Conservation (phyloP, 2,888 invertebrate genomes). For the Drosophila melanosoma region DNA sequence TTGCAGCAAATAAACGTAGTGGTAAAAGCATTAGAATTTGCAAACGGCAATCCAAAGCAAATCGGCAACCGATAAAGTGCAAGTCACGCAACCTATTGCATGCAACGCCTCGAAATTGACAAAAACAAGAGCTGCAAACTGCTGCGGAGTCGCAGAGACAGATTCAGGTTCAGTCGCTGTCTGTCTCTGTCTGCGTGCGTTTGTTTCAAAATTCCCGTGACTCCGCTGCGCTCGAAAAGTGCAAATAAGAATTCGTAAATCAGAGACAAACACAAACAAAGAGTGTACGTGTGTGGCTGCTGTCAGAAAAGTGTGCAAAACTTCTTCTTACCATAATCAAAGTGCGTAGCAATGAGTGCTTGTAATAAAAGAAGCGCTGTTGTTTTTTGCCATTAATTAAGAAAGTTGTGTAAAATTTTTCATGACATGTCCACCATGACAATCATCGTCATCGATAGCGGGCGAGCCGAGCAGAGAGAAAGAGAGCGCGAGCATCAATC, state of each 20-base stretch:
- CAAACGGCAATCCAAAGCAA: constrained; percentile 1
- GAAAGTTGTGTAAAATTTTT: constrained; percentile 80
- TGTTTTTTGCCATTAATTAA: constrained; percentile 71
- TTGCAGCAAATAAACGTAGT: constrained; percentile 36
- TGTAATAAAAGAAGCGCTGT: constrained; percentile 28
- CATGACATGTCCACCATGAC: constrained; percentile 75
- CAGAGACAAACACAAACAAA: constrained; percentile 46
- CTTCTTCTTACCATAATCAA: constrained; percentile 29
- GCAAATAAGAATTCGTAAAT: constrained; percentile 67
- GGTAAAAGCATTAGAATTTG: constrained; percentile 31
- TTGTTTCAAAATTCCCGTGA: constrained; percentile 61
- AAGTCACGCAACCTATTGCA: constrained; percentile 43
- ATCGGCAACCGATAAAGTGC: constrained; percentile 20
- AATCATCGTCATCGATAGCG: constrained; percentile 72
- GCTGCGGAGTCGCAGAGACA: constrained; percentile 40
- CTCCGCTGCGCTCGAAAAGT: constrained; percentile 55
- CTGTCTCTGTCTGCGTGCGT: constrained; percentile 76
- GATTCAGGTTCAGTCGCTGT: constrained; percentile 68
- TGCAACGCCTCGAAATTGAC: constrained; percentile 46
- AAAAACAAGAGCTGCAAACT: constrained; percentile 64
- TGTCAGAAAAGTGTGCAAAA: constrained; percentile 48
- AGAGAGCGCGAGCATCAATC: constrained; percentile 54
- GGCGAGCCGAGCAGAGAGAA: constrained; percentile 46
- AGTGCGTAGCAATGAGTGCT: constrained; percentile 60
- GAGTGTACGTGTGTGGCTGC: constrained; percentile 36